Evolutionary conservation across 2,113 vertebrate species (phyloP), one percentile per base, ranked within the genome.

Genomic region (Cervus canadensis): DNA sequence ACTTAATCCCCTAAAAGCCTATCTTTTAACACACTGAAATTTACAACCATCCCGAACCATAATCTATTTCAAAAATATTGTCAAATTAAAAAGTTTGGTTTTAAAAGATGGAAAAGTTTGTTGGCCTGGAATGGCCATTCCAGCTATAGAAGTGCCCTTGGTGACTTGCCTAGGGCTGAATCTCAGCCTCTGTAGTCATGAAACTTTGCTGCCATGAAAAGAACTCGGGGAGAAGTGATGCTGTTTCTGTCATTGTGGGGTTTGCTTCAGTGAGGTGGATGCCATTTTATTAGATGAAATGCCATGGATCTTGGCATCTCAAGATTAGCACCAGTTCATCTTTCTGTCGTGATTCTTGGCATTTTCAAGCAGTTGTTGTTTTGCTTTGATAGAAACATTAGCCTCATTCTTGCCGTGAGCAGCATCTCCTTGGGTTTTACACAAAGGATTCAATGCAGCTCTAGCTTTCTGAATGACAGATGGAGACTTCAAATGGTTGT

Each of bases 311-410:
- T 94, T 50, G 8, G 1, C 54, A 52, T 91, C 87, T 84, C 6
- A 26, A 76, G 54, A 62, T 94, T 87, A 82, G 7, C 26, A 88
- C 16, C 16, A 74, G 74, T 71, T 82, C 36, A 52, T 28, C 25
- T 71, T 94, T 95, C 15, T 62, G 28, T 88, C 4, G 5, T 25
- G 86, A 30, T 62, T 91, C 33, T 67, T 90, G 74, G 33, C 40
- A 88, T n/a, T 96, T 97, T 96, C 82, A 94, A 96, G 50, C 82
- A 74, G 95, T 74, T 54, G 54, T 88, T 95, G 60, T 60, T 97
- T 89, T n/a, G 15, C 11, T 87, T 97, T 96, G n/a, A 56, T 30
- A 87, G 87, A 88, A 90, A 95, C 40, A 33, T 79, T 93, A 57
- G 15, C 60, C 86, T 93, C 1, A 0, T 79, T 94, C 74, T 87